Percentiles rank a stretch among this genome's conserved stretches.
phyloP scores from a whole-genome alignment of 2,888 invertebrate genomes.

The Creontiades dilutus region DNA sequence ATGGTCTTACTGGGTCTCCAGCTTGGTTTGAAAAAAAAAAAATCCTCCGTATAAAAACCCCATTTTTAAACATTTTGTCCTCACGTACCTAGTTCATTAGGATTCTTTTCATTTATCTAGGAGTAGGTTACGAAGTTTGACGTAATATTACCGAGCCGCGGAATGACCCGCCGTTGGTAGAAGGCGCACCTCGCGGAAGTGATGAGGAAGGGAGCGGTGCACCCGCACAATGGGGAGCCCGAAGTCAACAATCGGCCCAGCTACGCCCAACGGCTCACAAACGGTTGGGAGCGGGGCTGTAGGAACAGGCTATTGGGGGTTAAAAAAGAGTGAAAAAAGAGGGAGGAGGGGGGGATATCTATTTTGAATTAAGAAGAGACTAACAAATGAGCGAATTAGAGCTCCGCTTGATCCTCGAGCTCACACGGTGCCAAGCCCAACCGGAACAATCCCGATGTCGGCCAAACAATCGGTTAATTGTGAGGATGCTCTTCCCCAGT shows the following conservation, averaged over 20 bases:
- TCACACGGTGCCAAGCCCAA: conserved; percentile 52
- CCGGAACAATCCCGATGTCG: conserved; percentile 1
- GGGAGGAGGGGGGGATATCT: neutral
- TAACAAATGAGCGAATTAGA: conserved; percentile 52
- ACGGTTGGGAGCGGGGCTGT: conserved; percentile 14
- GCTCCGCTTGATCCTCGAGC: conserved; percentile 11
- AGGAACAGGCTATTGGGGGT: neutral
- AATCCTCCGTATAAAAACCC: too few relatives aligned
- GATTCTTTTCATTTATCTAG: too few relatives aligned
- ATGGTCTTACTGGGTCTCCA: too few relatives aligned
- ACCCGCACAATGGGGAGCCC: conserved; percentile 19
- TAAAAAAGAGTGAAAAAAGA: neutral
- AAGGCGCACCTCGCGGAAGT: conserved; percentile 65
- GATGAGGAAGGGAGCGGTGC: conserved; percentile 51
- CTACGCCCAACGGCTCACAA: conserved; percentile 19
- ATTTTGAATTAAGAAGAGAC: conserved; percentile 38
- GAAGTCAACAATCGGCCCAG: neutral
- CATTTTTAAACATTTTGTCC: too few relatives aligned
- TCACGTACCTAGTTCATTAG: too few relatives aligned
- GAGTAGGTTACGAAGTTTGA: neutral
- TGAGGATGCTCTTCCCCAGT: conserved; percentile 12
- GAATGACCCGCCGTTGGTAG: conserved; percentile 29
- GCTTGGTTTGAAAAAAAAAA: too few relatives aligned
- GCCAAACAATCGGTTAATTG: conserved; percentile 48
- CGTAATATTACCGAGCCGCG: neutral